Conservation (phyloP, 2,113 vertebrate species). For the Anoura caudifer region DNA sequence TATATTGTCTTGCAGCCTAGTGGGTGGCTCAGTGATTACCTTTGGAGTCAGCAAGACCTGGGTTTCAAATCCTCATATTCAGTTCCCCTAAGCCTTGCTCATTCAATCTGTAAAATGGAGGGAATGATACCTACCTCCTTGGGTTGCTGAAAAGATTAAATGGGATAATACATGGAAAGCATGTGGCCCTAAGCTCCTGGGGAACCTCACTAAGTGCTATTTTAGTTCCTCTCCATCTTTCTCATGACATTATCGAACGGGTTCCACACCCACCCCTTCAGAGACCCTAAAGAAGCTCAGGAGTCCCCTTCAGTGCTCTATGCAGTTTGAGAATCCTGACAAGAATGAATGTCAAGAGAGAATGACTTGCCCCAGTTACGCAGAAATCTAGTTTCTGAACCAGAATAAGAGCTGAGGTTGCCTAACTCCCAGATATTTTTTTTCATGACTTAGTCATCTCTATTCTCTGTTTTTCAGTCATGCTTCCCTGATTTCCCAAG, state of each 20-base stretch:
- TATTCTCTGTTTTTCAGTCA: background rate
- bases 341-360: background rate
- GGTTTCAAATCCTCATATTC: background rate
- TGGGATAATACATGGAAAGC: background rate
- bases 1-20: background rate
- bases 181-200: background rate
- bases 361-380: constrained; percentile 11
- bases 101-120: background rate
- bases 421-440: background rate
- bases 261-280: background rate
- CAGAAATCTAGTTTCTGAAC: background rate
- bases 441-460: constrained; percentile 2
- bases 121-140: background rate
- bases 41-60: background rate
- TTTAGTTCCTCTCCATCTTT: background rate
- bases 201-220: background rate
- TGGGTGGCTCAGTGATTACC: background rate
- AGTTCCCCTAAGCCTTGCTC: background rate
- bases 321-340: background rate
- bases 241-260: background rate
- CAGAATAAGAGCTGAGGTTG: background rate
- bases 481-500: background rate
- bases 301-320: background rate
- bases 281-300: background rate
- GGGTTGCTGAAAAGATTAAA: background rate